Evolutionary conservation across 1,140 invertebrate species (phyloP), one percentile per base, ranked within the genome.

Genomic region (Cheumatopsyche charites): DNA sequence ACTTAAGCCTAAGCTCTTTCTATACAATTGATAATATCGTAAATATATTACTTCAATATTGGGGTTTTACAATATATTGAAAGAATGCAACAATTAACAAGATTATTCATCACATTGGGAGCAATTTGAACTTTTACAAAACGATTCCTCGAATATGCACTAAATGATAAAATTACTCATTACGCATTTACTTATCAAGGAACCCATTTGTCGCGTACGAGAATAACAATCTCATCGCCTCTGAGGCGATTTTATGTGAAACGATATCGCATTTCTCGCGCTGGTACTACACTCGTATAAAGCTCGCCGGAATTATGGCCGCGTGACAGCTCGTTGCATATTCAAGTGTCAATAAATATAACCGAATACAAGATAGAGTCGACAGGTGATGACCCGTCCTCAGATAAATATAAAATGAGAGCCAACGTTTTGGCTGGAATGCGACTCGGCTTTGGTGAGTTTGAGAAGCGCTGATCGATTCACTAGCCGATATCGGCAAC

Each of bases 271-370:
- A 63, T 63, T 52, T 62, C 62, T 71, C 62, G 26, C 29, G 29
- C 29, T 36, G 29, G 29, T 36, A 36, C 29, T 36, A 36, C 29
- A 36, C 29, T 36, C 29, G 29, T 4, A 36, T 43, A 72, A 66
- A 42, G 62, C 65, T 41, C n/a, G 29, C 17, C 41, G n/a, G 61
- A 70, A 67, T 66, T 65, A 71, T 66, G 29, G 42, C 69, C 72
- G 2, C 21, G 26, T 72, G 70, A 70, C 67, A 70, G 69, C 70
- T 62, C 52, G 65, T 72, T 68, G 66, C 73, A 66, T 75, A 75
- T 72, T 65, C 70, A 61, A 72, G 70, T 72, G 70, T 70, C 70
- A 70, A 75, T 75, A 75, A 75, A 75, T 72, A 75, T 71, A 63
- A 9, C 72, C 69, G 63, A 70, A 63, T 58, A 72, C 68, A 67